Base-by-base conservation (phyloP, 2,888 invertebrate genomes). In the Actias luna region DNA sequence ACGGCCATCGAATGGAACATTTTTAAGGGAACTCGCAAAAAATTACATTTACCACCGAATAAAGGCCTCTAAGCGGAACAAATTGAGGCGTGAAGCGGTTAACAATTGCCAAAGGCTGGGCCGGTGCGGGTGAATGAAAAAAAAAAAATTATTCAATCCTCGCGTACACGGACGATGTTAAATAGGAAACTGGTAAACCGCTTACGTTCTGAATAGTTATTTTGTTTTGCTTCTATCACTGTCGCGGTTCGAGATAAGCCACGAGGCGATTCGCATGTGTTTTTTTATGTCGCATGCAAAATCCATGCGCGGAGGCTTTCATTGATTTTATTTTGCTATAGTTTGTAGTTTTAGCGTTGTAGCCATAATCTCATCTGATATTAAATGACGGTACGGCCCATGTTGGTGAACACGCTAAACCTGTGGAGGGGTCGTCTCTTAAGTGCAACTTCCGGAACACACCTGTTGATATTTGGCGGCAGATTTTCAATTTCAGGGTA, bases 181-280 rank as follows among this genome's bases (percentile, higher is more conserved):
- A 82, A 82, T 79, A 81, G 78, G 74, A 79, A 81, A 77, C 75
- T 79, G 79, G 78, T 82, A 82, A 83, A 81, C 80, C 79, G 79
- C 77, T 82, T 81, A 81, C 77, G 72, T 71, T 80, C 72, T 77
- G 69, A 73, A 74, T 65, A 68, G 68, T 73, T 67, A 75, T 77
- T 76, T 77, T 78, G 72, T 80, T 77, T 75, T 74, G 64, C 62
- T 70, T 66, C 70, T 69, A 75, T 78, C 76, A 72, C 42, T 22
- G 22, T 39, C 2, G 31, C 4, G 58, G 58, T 57, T 27, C 36
- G 39, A 29, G 36, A n/a, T 50, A 35, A 33, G 29, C 27, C n/a
- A n/a, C 29, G 55, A 55, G n/a, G 29, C 55, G 29, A 29, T 55
- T 55, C 16, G 7, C 12, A 25, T 25, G 22, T 50, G 4, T 50